A percentile compares a stretch with the other conserved stretches of the same genome.
phyloP scores from a whole-genome alignment of 2,797 vertebrate genomes.

The Chromobotia macracanthus region DNA sequence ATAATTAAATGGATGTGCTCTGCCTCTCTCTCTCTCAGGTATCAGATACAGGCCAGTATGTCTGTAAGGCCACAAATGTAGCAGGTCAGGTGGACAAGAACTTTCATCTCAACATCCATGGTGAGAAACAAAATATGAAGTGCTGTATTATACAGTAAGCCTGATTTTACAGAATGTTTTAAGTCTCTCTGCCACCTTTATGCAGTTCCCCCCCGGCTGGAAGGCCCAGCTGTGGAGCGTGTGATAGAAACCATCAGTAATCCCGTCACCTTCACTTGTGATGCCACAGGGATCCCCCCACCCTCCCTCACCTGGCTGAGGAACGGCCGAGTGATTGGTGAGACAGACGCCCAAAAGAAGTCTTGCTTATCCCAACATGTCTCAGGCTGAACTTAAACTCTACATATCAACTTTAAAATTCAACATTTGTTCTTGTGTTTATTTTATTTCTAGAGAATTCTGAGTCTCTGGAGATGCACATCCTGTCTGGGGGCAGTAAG shows the following conservation, averaged over 20 bases:
- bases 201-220: constrained; percentile 89
- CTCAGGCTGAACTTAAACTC: too few species aligned
- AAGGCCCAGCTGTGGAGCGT: constrained; percentile 82
- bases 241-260: constrained; percentile 86
- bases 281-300: constrained; percentile 90
- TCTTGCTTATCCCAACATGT: background rate
- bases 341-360: constrained; percentile 2
- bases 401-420: background rate
- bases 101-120: constrained; percentile 93
- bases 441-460: constrained; percentile 79
- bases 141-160: background rate
- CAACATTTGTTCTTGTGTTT: background rate
- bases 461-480: constrained; percentile 87
- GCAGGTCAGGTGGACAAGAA: constrained; percentile 94
- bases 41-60: constrained; percentile 94
- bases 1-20: background rate
- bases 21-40: constrained; percentile 77
- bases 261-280: constrained; percentile 88
- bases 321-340: constrained; percentile 86
- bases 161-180: background rate
- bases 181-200: background rate
- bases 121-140: constrained; percentile 71
- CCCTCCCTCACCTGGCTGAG: constrained; percentile 89
- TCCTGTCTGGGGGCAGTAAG: constrained; percentile 91
- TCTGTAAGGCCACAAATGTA: constrained; percentile 93